phyloP scores from a whole-genome alignment of 2,888 invertebrate genomes.

The Galeruca laticollis region DNA sequence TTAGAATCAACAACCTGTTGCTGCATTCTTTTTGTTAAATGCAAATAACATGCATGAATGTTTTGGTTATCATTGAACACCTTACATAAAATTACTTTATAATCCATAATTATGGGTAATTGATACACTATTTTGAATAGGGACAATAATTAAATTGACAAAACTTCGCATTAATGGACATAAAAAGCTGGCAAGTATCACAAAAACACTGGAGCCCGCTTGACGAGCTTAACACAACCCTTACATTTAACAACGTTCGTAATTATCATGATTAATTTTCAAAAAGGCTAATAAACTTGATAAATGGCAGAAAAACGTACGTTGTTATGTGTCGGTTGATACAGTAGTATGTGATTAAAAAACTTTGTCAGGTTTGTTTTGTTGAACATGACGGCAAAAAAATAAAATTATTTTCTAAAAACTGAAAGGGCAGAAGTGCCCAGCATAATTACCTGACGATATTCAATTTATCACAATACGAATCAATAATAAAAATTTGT shows the following conservation, averaged over 20 bases:
- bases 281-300: slow-evolving; percentile 18
- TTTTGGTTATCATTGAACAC: too few species aligned
- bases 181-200: slow-evolving; percentile 2
- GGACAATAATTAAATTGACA: not conserved
- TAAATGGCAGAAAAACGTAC: not conserved
- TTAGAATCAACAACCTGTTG: too few species aligned
- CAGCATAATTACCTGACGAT: too few species aligned
- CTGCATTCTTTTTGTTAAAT: too few species aligned
- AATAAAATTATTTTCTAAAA: too few species aligned
- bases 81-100: not conserved
- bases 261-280: slow-evolving; percentile 27
- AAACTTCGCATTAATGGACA: slow-evolving; percentile 7
- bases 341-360: not conserved
- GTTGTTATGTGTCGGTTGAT: not conserved
- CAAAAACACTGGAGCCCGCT: slow-evolving; percentile 7
- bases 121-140: not conserved
- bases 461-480: too few species aligned
- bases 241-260: slow-evolving; percentile 9
- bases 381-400: too few species aligned
- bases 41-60: too few species aligned
- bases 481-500: too few species aligned
- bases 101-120: not conserved
- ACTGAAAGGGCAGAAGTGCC: too few species aligned
- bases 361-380: not conserved
- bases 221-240: slow-evolving; percentile 9